Evolutionary conservation across 2,113 vertebrate genomes (phyloP), one percentile per base, ranked within the genome.

Genomic region (Eurystomus gularis): DNA sequence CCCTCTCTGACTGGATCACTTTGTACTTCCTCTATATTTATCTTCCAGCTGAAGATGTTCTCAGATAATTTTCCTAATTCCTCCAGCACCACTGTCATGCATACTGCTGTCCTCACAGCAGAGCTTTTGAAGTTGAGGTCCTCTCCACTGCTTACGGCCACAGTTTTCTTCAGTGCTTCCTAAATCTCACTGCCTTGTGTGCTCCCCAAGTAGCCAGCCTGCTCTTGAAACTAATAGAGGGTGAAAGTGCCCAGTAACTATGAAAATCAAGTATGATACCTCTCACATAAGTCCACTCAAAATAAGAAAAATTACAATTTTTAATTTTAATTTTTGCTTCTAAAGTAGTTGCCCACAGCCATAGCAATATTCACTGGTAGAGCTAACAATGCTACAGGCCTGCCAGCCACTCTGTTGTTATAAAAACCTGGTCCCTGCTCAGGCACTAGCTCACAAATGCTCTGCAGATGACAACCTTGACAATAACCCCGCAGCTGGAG

Each of bases 41-140:
- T 86, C 76, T 93, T 62, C 62, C 65, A 91, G 88, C 86, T 92
- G 83, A 88, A 94, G 69, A 93, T 64, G 48, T 70, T 95, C 72
- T 92, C 69, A 28, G 88, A 84, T 70, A 4, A 76, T 84, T 79
- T 92, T 89, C 46, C n/a, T 75, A 61, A 88, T 77, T 94, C 82
- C 55, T 82, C 37, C 83, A 82, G 64, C 17, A 57, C 15, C 49
- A 33, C 46, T 62, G 51, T 62, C 54, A 29, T 16, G 44, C 68
- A 11, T 25, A 20, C 64, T 66, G 68, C 86, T 71, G 48, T 66
- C 62, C 82, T 91, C 5, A 7, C 72, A 88, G 88, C 51, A 72
- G 55, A 70, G 58, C 79, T 93, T 70, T 65, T 77, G 82, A 68
- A 88, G 64, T 9, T 20, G 69, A 86, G 82, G 42, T 82, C 44